These are phyloP conservation scores for Chloromyia formosa DNA, from an alignment of 2,888 invertebrate species.

Conservation along the genomic window DNA sequence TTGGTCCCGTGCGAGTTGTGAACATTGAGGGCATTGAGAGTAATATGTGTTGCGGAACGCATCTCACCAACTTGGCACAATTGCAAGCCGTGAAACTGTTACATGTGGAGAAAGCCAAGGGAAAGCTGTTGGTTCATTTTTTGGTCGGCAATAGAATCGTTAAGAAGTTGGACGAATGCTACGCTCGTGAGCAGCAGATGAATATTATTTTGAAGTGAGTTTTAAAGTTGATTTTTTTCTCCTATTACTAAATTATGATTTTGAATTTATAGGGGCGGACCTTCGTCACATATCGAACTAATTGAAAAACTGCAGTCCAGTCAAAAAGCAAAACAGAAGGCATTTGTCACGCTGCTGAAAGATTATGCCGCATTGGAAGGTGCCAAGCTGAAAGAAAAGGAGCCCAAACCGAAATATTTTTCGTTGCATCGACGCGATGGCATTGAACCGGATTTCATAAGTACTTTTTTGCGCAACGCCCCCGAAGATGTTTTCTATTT, in stretches of 20 bases:
- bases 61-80: constrained; percentile 78
- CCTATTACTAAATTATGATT: no score
- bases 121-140: constrained; percentile 73
- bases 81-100: constrained; percentile 74
- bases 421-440: constrained; percentile 76
- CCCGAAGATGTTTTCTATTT: constrained; percentile 70
- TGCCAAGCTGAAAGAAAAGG: constrained; percentile 66
- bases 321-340: constrained; percentile 72
- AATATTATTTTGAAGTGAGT: constrained; percentile 76
- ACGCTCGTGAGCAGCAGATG: constrained; percentile 74
- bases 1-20: constrained; percentile 78
- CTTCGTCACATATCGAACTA: constrained; percentile 74
- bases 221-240: not conserved
- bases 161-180: constrained; percentile 69
- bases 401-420: constrained; percentile 68
- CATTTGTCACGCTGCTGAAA: constrained; percentile 71
- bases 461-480: constrained; percentile 72
- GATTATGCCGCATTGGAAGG: constrained; percentile 78
- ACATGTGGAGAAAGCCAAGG: constrained; percentile 77
- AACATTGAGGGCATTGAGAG: constrained; percentile 79
- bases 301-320: constrained; percentile 79
- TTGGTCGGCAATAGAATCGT: constrained; percentile 77
- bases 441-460: constrained; percentile 77
- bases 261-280: constrained; percentile 72
- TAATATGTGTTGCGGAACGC: constrained; percentile 90